Percentiles rank a stretch among this genome's conserved stretches.
These are phyloP conservation scores for Machimus rusticus DNA, from an alignment of 2,888 invertebrate genomes.

Conservation along the genomic window DNA sequence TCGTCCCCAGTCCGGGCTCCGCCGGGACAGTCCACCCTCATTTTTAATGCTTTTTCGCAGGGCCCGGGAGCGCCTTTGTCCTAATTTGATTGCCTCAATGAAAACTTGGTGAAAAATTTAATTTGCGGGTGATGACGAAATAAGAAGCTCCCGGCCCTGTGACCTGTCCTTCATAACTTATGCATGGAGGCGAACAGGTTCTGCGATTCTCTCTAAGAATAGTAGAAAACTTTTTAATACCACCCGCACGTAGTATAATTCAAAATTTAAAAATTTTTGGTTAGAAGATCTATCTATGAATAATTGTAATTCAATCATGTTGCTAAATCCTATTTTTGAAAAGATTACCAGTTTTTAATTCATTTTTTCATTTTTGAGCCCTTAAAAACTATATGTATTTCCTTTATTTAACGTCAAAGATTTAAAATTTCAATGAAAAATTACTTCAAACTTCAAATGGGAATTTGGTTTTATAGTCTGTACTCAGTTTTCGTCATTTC, in stretches of 20 bases:
- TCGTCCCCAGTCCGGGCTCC: background rate
- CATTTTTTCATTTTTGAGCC: no score
- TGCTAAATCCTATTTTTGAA: no score
- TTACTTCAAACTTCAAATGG: no score
- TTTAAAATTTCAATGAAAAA: no score
- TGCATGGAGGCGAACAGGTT: background rate
- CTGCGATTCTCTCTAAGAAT: background rate
- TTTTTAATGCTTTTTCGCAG: conserved; percentile 38
- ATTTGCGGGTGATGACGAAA: conserved; percentile 1
- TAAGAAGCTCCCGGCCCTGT: background rate
- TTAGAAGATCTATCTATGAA: no score
- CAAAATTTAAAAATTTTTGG: background rate
- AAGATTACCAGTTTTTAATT: no score
- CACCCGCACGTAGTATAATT: background rate
- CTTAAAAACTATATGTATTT: no score
- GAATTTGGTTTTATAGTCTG: no score
- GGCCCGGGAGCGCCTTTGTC: conserved; percentile 7
- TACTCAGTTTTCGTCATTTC: no score
- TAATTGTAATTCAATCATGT: no score
- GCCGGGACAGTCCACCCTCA: conserved; percentile 36
- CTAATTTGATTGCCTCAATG: conserved; percentile 35
- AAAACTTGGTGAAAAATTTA: conserved; percentile 36
- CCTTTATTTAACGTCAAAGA: no score
- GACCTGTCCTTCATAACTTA: conserved; percentile 3
- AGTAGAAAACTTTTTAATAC: background rate